A percentile compares a stretch with the other conserved stretches of the same genome.
phyloP scores from a whole-genome alignment of 2,113 vertebrate genomes.

The Sylvia atricapilla region DNA sequence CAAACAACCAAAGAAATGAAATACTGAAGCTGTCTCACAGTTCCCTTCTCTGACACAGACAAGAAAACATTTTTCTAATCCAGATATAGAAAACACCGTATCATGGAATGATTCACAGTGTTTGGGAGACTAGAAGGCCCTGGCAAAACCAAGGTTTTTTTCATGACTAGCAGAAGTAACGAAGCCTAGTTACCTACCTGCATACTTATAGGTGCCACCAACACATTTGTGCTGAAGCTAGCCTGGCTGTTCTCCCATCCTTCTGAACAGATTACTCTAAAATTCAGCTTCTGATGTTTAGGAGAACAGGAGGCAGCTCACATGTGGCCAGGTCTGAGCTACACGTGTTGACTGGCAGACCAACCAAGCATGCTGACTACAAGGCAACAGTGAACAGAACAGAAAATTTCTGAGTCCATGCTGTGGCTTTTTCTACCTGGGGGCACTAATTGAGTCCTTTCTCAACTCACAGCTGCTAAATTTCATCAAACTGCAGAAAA shows the following conservation, averaged over 20 bases:
- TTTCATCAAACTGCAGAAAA: conserved; percentile 31
- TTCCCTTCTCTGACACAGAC: not conserved
- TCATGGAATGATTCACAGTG: not conserved
- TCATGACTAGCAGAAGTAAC: not conserved
- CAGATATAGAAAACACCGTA: not conserved
- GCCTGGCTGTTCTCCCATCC: not conserved
- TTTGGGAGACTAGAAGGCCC: not conserved
- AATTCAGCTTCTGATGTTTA: not conserved
- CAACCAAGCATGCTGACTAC: not conserved
- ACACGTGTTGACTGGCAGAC: not conserved
- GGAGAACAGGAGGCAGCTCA: not conserved
- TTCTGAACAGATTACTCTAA: not conserved
- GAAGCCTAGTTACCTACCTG: not conserved
- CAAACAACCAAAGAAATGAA: not conserved
- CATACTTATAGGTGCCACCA: not conserved
- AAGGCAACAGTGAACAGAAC: conserved; percentile 10
- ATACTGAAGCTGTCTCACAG: not conserved
- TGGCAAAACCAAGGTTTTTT: not conserved
- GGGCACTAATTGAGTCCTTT: not conserved
- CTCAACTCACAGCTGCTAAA: not conserved
- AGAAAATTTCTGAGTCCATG: not conserved
- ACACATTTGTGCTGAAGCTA: not conserved
- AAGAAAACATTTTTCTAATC: not conserved
- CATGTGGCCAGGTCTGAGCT: not conserved
- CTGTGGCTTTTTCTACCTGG: not conserved